A percentile compares a stretch with the other conserved stretches of the same genome.
These are phyloP conservation scores for Gortyna flavago DNA, from an alignment of 2,888 invertebrate species.

Conservation along the genomic window DNA sequence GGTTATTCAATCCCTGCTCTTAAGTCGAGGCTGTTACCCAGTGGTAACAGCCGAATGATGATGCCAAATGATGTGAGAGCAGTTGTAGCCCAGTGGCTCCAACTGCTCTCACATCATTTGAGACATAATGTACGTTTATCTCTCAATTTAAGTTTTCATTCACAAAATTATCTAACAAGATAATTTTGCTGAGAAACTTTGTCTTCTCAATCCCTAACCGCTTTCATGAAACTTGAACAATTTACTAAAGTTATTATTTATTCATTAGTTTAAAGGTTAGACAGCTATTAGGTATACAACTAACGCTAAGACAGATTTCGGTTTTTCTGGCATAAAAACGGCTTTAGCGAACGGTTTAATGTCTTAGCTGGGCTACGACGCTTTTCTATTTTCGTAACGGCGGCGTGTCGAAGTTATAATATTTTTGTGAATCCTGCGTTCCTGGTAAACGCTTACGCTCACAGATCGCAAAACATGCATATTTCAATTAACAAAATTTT, in stretches of 20 bases:
- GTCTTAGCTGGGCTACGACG: not conserved
- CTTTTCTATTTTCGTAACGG: not conserved
- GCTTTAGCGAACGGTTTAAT: conserved; percentile 1
- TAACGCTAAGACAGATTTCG: conserved; percentile 34
- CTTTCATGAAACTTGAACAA: conserved; percentile 41
- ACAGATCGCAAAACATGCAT: conserved; percentile 5
- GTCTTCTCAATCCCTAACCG: conserved; percentile 1
- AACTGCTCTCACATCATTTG: too few relatives aligned
- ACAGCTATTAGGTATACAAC: not conserved
- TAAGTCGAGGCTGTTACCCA: too few relatives aligned
- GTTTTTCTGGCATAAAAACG: conserved; percentile 23
- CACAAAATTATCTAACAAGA: conserved; percentile 14
- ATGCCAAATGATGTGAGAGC: too few relatives aligned
- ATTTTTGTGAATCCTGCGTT: not conserved
- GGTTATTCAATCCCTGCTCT: too few relatives aligned
- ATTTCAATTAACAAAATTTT: not conserved
- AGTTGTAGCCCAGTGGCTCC: too few relatives aligned
- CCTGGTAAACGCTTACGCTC: not conserved
- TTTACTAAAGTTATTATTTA: conserved; percentile 49
- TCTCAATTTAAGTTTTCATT: conserved; percentile 6
- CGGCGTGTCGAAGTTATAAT: conserved; percentile 1
- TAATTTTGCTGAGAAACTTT: conserved; percentile 27
- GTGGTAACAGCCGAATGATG: too few relatives aligned
- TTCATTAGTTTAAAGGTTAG: conserved; percentile 50
- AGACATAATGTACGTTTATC: not conserved